phyloP scores from a whole-genome alignment of 2,797 vertebrate species.

The Okamejei kenojei region DNA sequence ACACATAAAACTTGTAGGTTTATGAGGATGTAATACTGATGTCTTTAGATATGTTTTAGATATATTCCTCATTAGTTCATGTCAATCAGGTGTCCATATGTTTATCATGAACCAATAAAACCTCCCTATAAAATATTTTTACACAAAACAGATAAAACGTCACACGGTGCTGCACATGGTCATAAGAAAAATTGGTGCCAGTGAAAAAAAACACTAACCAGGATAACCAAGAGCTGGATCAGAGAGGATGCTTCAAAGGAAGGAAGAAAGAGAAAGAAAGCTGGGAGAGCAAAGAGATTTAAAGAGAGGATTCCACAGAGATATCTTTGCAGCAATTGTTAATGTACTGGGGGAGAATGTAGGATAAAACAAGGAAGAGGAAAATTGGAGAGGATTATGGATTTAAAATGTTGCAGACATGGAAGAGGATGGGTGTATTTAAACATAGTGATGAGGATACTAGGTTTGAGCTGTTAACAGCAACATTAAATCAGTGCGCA shows the following conservation, averaged over 20 bases:
- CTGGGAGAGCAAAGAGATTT: not conserved
- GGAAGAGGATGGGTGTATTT: not conserved
- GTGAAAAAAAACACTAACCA: not conserved
- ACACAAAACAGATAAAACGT: not conserved
- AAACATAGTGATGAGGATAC: not conserved
- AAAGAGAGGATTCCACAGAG: not conserved
- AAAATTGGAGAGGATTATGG: not conserved
- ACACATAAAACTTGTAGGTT: not conserved
- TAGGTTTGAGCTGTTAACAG: not conserved
- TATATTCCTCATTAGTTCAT: not conserved
- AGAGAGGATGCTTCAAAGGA: not conserved
- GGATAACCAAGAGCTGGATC: not conserved
- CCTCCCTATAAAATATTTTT: not conserved
- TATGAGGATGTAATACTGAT: not conserved
- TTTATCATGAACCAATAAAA: not conserved
- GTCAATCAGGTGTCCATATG: not conserved
- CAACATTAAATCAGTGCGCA: not conserved
- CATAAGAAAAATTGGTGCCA: not conserved
- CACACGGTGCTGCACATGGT: not conserved
- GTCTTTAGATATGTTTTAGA: not conserved
- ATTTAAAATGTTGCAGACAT: not conserved
- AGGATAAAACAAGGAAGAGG: not conserved
- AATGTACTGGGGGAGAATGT: not conserved
- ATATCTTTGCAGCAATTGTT: not conserved
- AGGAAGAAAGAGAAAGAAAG: not conserved